These are phyloP conservation scores for Rhinichthys osculus DNA, from an alignment of 2,797 vertebrate species.

Conservation along the genomic window DNA sequence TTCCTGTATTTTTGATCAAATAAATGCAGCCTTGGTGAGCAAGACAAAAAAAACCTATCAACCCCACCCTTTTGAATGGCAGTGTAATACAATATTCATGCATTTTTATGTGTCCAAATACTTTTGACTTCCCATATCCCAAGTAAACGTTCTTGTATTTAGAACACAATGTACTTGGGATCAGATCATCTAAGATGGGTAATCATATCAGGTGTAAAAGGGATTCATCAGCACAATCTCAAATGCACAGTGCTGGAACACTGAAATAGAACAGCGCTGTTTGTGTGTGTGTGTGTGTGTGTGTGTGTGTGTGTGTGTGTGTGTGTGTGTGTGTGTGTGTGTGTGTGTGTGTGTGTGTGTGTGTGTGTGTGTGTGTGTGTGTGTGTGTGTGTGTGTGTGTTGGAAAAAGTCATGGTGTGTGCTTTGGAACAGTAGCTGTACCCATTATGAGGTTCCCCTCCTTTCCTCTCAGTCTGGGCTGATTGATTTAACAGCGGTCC, in stretches of 20 bases:
- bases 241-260: not conserved
- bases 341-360: too few relatives aligned
- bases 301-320: too few relatives aligned
- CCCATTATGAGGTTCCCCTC: constrained; percentile 5
- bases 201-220: not conserved
- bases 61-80: not conserved
- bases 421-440: constrained; percentile 30
- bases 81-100: not conserved
- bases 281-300: too few relatives aligned
- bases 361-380: too few relatives aligned
- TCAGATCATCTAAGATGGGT: not conserved
- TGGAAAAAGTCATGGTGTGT: constrained; percentile 27
- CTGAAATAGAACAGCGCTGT: not conserved
- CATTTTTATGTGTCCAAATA: not conserved
- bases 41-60: not conserved
- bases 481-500: constrained; percentile 42
- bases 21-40: not conserved
- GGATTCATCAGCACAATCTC: not conserved
- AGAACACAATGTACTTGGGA: constrained; percentile 2
- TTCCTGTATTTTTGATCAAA: not conserved
- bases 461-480: constrained; percentile 23
- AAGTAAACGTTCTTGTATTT: not conserved
- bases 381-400: constrained; percentile 17
- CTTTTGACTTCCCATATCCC: not conserved
- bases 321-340: too few relatives aligned